Conservation (phyloP, 2,888 invertebrate species). For the Trissoscelio sp. region DNA sequence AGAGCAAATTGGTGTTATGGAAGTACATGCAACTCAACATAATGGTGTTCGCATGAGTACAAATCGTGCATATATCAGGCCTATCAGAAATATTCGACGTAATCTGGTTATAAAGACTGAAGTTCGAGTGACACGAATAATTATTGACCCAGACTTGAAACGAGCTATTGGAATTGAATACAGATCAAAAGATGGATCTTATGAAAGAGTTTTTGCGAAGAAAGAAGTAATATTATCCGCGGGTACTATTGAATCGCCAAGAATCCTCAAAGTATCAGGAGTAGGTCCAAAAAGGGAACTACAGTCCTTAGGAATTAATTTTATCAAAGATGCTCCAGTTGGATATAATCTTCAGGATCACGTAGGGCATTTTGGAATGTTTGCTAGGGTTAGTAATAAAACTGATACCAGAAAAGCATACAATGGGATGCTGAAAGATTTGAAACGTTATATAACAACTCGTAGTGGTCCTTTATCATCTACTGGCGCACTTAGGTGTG, state of each 20-base stretch:
- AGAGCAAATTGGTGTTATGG: conserved; percentile 86
- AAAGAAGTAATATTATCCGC: too few relatives aligned
- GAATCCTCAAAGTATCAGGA: conserved; percentile 85
- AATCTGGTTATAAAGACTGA: conserved; percentile 78
- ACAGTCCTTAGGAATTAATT: conserved; percentile 79
- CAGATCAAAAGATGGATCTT: conserved; percentile 77
- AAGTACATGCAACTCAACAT: conserved; percentile 87
- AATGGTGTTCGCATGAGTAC: too few relatives aligned
- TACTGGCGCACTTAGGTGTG: conserved; percentile 84
- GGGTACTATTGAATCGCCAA: conserved; percentile 85
- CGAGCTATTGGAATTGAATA: conserved; percentile 83
- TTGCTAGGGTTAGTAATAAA: conserved; percentile 77
- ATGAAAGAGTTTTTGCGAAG: conserved; percentile 79
- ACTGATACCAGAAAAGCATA: conserved; percentile 76
- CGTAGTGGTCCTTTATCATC: conserved; percentile 84
- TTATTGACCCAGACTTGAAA: conserved; percentile 82
- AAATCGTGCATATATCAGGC: too few relatives aligned
- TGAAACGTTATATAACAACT: conserved; percentile 84
- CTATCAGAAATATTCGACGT: too few relatives aligned
- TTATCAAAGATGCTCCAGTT: conserved; percentile 82
- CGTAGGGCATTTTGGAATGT: conserved; percentile 81
- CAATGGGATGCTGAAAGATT: conserved; percentile 76
- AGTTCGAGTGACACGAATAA: too few relatives aligned
- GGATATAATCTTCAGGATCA: conserved; percentile 85
- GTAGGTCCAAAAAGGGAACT: conserved; percentile 84